Conservation (phyloP, 2,797 vertebrate species). For the Cyprinodon diabolis region DNA sequence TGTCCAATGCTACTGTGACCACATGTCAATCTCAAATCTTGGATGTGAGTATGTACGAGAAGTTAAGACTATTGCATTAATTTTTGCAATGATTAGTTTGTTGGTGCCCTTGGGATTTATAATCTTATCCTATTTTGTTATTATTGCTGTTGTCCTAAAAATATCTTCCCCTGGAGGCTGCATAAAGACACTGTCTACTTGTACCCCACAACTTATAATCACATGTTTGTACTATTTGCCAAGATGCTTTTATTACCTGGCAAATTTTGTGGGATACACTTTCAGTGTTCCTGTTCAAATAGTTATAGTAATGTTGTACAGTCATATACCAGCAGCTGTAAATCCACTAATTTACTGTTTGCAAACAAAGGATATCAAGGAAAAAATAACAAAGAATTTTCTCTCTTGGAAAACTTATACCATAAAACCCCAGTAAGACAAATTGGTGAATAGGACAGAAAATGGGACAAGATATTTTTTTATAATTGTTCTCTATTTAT, state of each 20-base stretch:
- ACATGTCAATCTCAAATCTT: slow-evolving; percentile 73
- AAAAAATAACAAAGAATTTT: slow-evolving; percentile 40
- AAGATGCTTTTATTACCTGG: slow-evolving; percentile 69
- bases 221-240: slow-evolving; percentile 77
- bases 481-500: too few species aligned
- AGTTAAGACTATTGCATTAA: slow-evolving; percentile 26
- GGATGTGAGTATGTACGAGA: slow-evolving; percentile 67
- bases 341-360: slow-evolving; percentile 84
- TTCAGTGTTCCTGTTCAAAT: slow-evolving; percentile 59
- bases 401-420: background rate
- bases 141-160: slow-evolving; percentile 66
- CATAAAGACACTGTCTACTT: slow-evolving; percentile 74
- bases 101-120: slow-evolving; percentile 76
- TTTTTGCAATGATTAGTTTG: slow-evolving; percentile 72
- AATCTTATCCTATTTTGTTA: slow-evolving; percentile 74
- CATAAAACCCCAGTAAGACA: slow-evolving; percentile 53
- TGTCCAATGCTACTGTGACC: slow-evolving; percentile 80
- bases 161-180: slow-evolving; percentile 60
- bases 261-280: slow-evolving; percentile 46
- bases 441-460: too few species aligned
- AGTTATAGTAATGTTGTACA: slow-evolving; percentile 65
- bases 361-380: slow-evolving; percentile 72
- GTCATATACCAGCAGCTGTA: slow-evolving; percentile 73
- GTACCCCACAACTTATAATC: slow-evolving; percentile 77
- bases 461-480: too few species aligned